phyloP scores from a whole-genome alignment of 2,797 vertebrate genomes.

The Rhodeus uyekii region DNA sequence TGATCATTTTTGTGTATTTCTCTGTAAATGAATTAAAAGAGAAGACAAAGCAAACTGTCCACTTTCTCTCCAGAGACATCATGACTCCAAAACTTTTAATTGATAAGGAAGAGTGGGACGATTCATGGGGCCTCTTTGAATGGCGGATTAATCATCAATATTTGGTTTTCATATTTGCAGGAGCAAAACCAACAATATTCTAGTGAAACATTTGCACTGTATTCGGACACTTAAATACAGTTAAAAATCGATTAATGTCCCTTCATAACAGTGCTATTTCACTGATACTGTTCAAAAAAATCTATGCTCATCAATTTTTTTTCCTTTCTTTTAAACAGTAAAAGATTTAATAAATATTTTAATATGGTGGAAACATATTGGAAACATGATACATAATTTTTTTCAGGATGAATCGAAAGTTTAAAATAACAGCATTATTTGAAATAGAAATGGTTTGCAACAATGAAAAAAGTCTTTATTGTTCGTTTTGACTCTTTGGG shows the following conservation, averaged over 20 bases:
- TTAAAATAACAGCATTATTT: too few species aligned
- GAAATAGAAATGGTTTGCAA: too few species aligned
- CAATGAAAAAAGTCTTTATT: too few species aligned
- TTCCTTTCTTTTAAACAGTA: too few species aligned
- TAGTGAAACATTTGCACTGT: background rate
- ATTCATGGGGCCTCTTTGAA: slow-evolving; percentile 57
- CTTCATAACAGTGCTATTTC: background rate
- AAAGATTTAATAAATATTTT: background rate
- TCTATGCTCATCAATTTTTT: background rate
- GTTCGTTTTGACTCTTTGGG: too few species aligned
- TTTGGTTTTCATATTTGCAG: slow-evolving; percentile 42
- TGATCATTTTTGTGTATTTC: background rate
- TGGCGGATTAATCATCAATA: slow-evolving; percentile 54
- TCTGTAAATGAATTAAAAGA: slow-evolving; percentile 14
- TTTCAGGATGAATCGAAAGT: too few species aligned
- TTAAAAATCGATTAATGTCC: background rate
- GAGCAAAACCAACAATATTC: slow-evolving; percentile 41
- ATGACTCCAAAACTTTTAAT: slow-evolving; percentile 28
- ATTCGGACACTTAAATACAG: background rate
- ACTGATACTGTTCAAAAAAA: slow-evolving; percentile 8
- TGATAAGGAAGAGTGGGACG: slow-evolving; percentile 57
- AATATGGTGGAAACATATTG: too few species aligned
- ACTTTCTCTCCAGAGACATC: slow-evolving; percentile 5
- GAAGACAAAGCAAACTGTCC: slow-evolving; percentile 1
- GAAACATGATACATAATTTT: too few species aligned